Percentiles rank a stretch among this genome's conserved stretches.
phyloP scores from a whole-genome alignment of 1,140 invertebrate species.

The Diachasmimorpha longicaudata region DNA sequence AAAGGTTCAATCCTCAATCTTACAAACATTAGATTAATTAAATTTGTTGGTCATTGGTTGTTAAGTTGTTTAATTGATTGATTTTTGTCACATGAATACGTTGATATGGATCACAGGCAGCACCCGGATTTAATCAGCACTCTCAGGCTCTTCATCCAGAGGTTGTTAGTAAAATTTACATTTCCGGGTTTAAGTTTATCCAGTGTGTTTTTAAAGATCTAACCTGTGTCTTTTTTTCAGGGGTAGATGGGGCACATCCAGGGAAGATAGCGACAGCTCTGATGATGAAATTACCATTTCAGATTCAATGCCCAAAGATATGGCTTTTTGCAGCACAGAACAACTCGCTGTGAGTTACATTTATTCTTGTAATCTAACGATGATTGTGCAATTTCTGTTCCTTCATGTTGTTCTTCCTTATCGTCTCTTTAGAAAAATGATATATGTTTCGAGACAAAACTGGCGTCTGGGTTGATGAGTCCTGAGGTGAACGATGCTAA shows the following conservation, averaged over 20 bases:
- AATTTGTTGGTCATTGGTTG: not conserved
- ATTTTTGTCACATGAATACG: not conserved
- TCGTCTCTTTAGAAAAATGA: slow-evolving; percentile 62
- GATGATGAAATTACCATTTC: slow-evolving; percentile 22
- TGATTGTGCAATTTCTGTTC: slow-evolving; percentile 19
- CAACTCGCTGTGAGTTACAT: slow-evolving; percentile 46
- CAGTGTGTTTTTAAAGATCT: not conserved
- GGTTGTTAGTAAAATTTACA: not conserved
- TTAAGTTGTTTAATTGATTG: not conserved
- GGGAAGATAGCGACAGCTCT: not conserved
- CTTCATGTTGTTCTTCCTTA: slow-evolving; percentile 8
- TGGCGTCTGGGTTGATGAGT: slow-evolving; percentile 57
- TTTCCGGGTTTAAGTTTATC: not conserved
- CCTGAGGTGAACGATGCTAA: slow-evolving; percentile 37
- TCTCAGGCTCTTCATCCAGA: not conserved
- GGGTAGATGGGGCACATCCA: not conserved
- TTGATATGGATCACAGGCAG: not conserved
- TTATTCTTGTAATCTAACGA: slow-evolving; percentile 1
- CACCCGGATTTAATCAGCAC: not conserved
- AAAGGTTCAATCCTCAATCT: not conserved
- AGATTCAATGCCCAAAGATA: not conserved
- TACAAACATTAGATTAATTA: not conserved
- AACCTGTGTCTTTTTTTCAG: not conserved
- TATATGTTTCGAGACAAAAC: slow-evolving; percentile 61
- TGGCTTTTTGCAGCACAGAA: not conserved